Percentiles rank a stretch among this genome's conserved stretches.
Evolutionary conservation across 2,113 vertebrate species (phyloP).

Genomic region (Hemiscyllium ocellatum): DNA sequence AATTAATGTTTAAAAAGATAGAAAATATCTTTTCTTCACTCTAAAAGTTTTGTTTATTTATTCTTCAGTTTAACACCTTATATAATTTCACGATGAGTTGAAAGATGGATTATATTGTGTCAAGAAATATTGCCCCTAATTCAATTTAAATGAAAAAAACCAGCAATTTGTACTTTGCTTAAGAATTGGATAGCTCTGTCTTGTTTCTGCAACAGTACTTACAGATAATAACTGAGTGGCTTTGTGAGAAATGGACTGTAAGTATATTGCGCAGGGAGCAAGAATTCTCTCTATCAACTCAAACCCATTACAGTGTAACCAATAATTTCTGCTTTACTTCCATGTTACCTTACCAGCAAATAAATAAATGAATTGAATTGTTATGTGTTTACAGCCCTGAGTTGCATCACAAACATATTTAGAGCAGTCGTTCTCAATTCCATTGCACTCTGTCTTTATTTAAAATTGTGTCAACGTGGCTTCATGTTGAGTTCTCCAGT

Average conservation of each 20-base stretch:
- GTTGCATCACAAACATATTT: background rate
- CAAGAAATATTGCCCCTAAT: constrained; percentile 1
- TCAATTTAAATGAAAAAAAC: background rate
- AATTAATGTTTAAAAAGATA: background rate
- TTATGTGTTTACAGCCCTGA: background rate
- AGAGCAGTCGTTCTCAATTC: background rate
- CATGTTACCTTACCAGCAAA: background rate
- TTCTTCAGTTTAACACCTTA: background rate
- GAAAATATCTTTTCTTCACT: background rate
- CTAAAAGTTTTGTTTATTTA: background rate
- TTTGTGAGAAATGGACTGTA: background rate
- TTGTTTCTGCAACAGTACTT: background rate
- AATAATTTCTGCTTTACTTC: background rate
- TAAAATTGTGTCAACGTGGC: background rate
- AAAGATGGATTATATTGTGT: background rate
- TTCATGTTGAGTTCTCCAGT: background rate
- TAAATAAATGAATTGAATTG: background rate
- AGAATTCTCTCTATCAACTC: background rate
- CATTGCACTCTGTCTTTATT: background rate
- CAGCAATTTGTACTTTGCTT: background rate
- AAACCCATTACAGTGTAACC: background rate
- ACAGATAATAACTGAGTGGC: background rate
- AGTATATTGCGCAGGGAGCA: background rate
- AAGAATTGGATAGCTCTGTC: background rate
- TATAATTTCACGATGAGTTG: background rate